Evolutionary conservation across 2,888 invertebrate species (phyloP), one percentile per base, ranked within the genome.

Genomic region (Tetheella fluctuosa): DNA sequence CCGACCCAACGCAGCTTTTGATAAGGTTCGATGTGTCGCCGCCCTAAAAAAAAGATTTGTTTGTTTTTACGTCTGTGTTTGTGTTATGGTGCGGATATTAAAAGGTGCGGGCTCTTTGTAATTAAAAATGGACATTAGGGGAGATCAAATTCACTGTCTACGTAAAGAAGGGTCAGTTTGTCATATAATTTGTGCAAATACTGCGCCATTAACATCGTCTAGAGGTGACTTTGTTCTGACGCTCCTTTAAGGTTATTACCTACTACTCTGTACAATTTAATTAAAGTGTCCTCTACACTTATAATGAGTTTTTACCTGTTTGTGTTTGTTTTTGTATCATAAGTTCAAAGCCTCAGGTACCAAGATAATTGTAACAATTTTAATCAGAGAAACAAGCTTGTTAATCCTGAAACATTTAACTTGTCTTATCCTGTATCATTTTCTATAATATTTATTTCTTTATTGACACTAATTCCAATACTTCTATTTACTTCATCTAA

Each of bases 21-120:
- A 91, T 89, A 90, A 87, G 80, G 79, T 64, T 66, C 65, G 65
- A 68, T 81, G 79, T 79, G 86, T 80, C 86, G 86, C 85, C 87
- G 74, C 74, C 83, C 82, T 81, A 82, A 83, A 83, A 81, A 85
- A 79, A 34, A 72, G 71, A 77, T 76, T 65, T 83, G 85, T 89
- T 89, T 88, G 82, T 84, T 83, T 81, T 79, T 74, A 68, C 76
- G 88, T 86, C 88, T 86, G 69, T 86, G 81, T 88, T 89, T 88
- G 83, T 80, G 67, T 74, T 71, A 65, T 69, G 79, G 70, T 74
- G 77, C 78, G 77, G 34, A 80, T 84, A 82, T 82, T 77, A 80
- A 78, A 80, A 86, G 84, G 88, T 84, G 83, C 81, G 85, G 83
- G 77, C 72, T 67, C 72, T 78, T 81, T 83, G 82, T 86, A 86